phyloP scores from a whole-genome alignment of 2,888 invertebrate genomes.

The Lasius fuliginosus region DNA sequence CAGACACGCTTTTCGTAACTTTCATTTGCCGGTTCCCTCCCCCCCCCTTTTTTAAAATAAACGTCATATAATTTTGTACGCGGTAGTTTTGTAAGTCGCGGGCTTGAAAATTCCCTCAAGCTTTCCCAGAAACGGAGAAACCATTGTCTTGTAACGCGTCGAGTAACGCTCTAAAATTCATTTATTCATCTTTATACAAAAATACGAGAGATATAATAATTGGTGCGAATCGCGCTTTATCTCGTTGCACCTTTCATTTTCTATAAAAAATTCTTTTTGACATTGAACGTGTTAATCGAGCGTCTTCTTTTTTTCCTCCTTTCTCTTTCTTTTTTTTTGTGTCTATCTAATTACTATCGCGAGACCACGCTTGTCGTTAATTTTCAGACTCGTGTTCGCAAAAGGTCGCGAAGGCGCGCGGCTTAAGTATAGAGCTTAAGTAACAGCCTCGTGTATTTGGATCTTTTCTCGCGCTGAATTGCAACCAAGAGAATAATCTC shows the following conservation, averaged over 20 bases:
- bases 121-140: slow-evolving; percentile 49
- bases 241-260: background rate
- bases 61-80: slow-evolving; percentile 42
- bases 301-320: background rate
- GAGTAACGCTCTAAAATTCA: slow-evolving; percentile 19
- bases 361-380: background rate
- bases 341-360: background rate
- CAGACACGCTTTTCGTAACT: slow-evolving; percentile 70
- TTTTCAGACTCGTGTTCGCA: background rate
- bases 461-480: background rate
- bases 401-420: background rate
- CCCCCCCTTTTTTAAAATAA: background rate
- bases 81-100: slow-evolving; percentile 39
- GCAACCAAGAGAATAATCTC: background rate
- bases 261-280: background rate
- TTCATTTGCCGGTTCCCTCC: slow-evolving; percentile 63
- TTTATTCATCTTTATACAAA: background rate
- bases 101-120: slow-evolving; percentile 54
- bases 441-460: background rate
- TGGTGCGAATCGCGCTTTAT: slow-evolving; percentile 1
- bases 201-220: background rate
- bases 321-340: background rate
- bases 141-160: slow-evolving; percentile 9
- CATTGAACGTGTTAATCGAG: slow-evolving; percentile 22
- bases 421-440: background rate